Evolutionary conservation across 1,140 invertebrate genomes (phyloP).

Genomic region (Papilio polyxenes): DNA sequence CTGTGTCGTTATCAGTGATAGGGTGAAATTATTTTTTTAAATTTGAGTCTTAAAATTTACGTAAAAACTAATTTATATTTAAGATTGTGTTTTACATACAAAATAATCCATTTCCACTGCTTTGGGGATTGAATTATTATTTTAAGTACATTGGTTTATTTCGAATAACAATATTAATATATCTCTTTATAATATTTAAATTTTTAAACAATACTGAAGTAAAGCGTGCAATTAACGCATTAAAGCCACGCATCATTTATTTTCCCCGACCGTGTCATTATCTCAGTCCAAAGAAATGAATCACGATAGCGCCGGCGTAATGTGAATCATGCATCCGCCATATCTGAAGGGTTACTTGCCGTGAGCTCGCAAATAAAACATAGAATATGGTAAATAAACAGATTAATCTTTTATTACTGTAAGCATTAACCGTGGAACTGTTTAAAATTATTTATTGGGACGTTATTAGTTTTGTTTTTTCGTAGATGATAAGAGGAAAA

Average conservation of each 20-base stretch:
- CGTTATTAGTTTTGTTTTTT: too few relatives aligned
- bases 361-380: neutral
- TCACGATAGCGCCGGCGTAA: conserved; percentile 11
- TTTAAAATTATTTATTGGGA: neutral
- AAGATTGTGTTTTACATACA: too few relatives aligned
- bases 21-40: too few relatives aligned
- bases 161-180: too few relatives aligned
- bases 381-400: conserved; percentile 3
- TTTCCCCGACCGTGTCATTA: conserved; percentile 22
- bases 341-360: neutral
- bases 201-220: neutral
- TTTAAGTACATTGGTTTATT: too few relatives aligned
- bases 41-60: too few relatives aligned
- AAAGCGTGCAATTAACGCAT: conserved; percentile 8
- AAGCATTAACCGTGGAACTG: neutral
- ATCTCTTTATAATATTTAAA: neutral
- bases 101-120: too few relatives aligned
- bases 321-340: conserved; percentile 11
- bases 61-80: too few relatives aligned
- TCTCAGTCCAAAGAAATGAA: conserved; percentile 21
- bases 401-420: neutral
- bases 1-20: too few relatives aligned
- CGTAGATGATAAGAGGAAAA: too few relatives aligned
- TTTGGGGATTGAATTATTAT: too few relatives aligned
- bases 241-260: neutral